Base-by-base conservation (phyloP, 2,113 vertebrate species). In the Macquaria australasica region DNA sequence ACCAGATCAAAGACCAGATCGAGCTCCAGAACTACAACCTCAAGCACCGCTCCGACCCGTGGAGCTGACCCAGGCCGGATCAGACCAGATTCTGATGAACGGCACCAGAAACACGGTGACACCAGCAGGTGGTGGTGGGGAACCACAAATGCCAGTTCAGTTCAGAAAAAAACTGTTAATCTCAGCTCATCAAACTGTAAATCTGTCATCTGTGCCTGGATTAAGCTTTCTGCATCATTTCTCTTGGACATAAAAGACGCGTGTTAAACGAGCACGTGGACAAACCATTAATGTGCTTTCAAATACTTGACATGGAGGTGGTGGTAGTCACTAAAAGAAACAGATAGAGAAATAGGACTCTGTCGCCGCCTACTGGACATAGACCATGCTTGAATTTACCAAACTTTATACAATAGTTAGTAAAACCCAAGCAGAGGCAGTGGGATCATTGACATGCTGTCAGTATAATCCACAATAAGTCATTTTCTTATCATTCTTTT, bases 1-100 rank as follows among this genome's bases (percentile, higher is more conserved):
- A 92, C 92, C 98, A 99, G 95, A 97, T 99, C 90, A 95, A 95
- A 66, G 97, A 99, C 88, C 98, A 99, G 94, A 94, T 99, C 58
- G 93, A 96, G 82, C 96, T 99, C 16, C 97, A 98, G 94, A 92
- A 95, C 69, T 98, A 99, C 95, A 97, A 95, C 88, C 78, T 88
- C 69, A 96, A 95, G 90, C 98, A 98, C 91, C 95, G 73, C 11
- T 91, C 94, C 0, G 98, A 99, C 83, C 97, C 96, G 0, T 99
- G 97, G 97, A 88, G 79, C 66, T 96, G 93, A 96, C 74, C 64
- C 20, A 21, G 25, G 16, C 48, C 18, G 6, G 64, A 73, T 63
- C 11, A 11, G 8, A 69, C 66, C 39, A 9, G 39, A 60, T 43
- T 34, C 23, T 73, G 28, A 37, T 51, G 15, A 63, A 20, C 12